These are phyloP conservation scores for Apolygus lucorum DNA, from an alignment of 1,140 invertebrate genomes.

Conservation along the genomic window DNA sequence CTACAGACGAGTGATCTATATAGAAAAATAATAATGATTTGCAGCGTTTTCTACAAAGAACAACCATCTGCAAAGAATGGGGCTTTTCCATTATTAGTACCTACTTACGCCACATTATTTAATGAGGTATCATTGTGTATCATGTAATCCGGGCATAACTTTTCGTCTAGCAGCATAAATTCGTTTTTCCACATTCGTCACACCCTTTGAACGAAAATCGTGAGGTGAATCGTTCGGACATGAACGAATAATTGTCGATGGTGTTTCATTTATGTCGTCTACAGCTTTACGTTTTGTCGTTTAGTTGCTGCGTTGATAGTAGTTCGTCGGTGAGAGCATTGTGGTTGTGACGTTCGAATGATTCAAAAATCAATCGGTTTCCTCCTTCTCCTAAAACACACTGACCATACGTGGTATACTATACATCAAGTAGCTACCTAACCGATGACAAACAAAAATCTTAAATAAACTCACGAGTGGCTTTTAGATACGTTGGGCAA, in stretches of 20 bases:
- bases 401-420: not conserved
- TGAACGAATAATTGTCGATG: not conserved
- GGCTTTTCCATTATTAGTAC: too few relatives aligned
- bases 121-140: too few relatives aligned
- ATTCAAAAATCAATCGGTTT: not conserved
- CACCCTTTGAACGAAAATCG: not conserved
- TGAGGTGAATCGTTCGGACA: not conserved
- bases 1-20: too few relatives aligned
- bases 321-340: not conserved
- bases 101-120: too few relatives aligned
- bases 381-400: not conserved
- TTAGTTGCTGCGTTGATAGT: not conserved
- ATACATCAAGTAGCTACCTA: not conserved
- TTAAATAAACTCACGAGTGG: not conserved
- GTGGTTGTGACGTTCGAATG: not conserved
- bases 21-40: too few relatives aligned
- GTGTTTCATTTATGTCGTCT: not conserved
- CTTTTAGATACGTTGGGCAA: not conserved
- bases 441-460: not conserved
- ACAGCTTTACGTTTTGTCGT: not conserved
- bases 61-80: too few relatives aligned
- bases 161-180: not conserved
- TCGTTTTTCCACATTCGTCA: not conserved
- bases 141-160: not conserved
- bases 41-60: too few relatives aligned